Base-by-base conservation (phyloP, 2,888 invertebrate genomes). In the Aricia artaxerxes region DNA sequence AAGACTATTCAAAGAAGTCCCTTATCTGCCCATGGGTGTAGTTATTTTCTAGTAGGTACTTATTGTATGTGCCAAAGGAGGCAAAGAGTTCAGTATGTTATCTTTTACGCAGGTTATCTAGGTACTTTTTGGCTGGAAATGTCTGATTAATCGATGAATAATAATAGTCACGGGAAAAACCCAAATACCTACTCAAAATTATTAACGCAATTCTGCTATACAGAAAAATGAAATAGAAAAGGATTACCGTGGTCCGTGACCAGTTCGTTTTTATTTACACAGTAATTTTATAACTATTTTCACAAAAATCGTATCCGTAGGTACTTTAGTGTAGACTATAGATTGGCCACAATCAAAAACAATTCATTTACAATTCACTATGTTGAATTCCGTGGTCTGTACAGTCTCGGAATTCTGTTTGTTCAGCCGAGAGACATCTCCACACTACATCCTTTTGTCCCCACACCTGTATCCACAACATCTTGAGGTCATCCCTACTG, bases 361-460 rank as follows among this genome's bases (percentile, higher is more conserved):
- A 35, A 38, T 9, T 40, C 40, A 73, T 9, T 35, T 35, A 35
- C 35, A n/a, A n/a, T 9, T 35, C 44, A 73, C 6, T 44, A 73
- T n/a, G 0, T 44, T 35, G 1, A n/a, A 24, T 44, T 16, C n/a
- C 38, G 73, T 49, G 49, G 49, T 3, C 49, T 49, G 49, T 83
- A 82, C 35, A 1, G 57, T 57, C 13, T 35, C 31, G 89, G 91
- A 87, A 90, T 92, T 88, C 81, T 82, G 91, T 92, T 92, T 91
- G 88, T 87, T 87, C 91, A 92, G 91, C 88, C 90, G 91, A 84
- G 83, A 84, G 79, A 78, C 85, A 88, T 90, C 90, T 90, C 89
- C 80, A 81, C 75, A 76, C 86, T 84, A 86, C 88, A 92, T 92
- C 92, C 89, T 88, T 89, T 92, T 92, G 88, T 91, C 69, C 35